Conservation (phyloP, 1,140 invertebrate genomes). For the Drosophila lacteicornis region DNA sequence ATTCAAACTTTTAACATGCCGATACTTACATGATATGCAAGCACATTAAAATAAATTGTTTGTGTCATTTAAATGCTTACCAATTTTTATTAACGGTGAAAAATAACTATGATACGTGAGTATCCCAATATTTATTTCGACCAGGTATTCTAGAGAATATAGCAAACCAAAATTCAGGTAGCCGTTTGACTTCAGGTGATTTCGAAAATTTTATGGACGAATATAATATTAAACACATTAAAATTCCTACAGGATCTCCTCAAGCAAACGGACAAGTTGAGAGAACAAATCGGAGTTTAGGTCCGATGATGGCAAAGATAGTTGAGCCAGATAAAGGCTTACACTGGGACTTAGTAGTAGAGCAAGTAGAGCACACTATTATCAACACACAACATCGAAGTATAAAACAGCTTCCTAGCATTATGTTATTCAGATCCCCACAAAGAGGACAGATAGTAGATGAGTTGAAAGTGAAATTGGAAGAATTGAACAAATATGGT, state of each 20-base stretch:
- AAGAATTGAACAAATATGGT: neutral
- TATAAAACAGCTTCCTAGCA: neutral
- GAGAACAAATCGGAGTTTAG: neutral
- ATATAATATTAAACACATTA: neutral
- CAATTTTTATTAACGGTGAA: too few species aligned
- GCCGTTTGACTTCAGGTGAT: conserved; percentile 1
- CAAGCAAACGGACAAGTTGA: neutral
- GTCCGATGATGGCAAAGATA: conserved; percentile 1
- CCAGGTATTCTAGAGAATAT: too few species aligned
- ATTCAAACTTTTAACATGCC: too few species aligned
- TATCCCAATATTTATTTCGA: too few species aligned
- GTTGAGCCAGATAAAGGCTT: neutral
- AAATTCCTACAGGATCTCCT: neutral
- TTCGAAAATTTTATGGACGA: neutral
- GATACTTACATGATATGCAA: too few species aligned
- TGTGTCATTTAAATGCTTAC: too few species aligned
- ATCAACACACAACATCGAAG: neutral
- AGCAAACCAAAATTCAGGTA: conserved; percentile 14
- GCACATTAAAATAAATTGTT: too few species aligned
- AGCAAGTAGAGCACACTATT: neutral
- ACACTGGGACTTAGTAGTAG: neutral
- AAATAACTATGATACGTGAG: too few species aligned
- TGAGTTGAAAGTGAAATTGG: neutral
- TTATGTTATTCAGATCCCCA: neutral
- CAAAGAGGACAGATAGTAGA: conserved; percentile 1